Conservation (phyloP, 1,140 invertebrate genomes). For the Cydia strobilella region DNA sequence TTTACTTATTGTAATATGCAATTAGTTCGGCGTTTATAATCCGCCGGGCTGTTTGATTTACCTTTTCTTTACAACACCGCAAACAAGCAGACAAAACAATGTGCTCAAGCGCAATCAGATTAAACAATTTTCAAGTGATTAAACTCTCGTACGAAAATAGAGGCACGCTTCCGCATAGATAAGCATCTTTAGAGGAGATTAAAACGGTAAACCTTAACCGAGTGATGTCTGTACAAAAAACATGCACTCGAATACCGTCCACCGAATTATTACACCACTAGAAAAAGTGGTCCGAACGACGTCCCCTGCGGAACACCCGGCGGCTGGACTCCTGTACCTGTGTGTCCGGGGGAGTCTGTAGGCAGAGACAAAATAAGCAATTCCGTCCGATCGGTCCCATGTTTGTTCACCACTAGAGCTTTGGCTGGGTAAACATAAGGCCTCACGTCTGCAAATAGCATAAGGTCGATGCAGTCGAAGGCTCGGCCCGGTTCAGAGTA, state of each 20-base stretch:
- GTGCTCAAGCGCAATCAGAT: conserved; percentile 20
- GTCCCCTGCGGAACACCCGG: conserved; percentile 57
- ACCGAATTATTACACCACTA: conserved; percentile 62
- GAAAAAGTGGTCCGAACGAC: conserved; percentile 51
- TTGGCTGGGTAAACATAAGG: conserved; percentile 73
- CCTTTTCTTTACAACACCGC: conserved; percentile 32
- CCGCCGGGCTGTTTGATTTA: conserved; percentile 29
- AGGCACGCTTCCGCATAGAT: conserved; percentile 47
- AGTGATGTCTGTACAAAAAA: conserved; percentile 55
- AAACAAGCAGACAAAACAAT: conserved; percentile 26
- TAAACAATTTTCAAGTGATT: conserved; percentile 48
- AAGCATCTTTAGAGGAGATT: conserved; percentile 55
- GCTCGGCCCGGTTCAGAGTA: conserved; percentile 38
- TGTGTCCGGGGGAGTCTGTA: conserved; percentile 65
- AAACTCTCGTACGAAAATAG: conserved; percentile 41
- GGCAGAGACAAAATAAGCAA: conserved; percentile 79
- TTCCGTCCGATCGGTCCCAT: conserved; percentile 74
- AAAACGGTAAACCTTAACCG: conserved; percentile 59
- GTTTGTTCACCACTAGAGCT: conserved; percentile 78
- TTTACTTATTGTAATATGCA: conserved; percentile 32
- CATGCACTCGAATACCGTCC: conserved; percentile 54
- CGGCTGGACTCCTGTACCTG: conserved; percentile 56
- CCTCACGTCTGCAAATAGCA: conserved; percentile 77
- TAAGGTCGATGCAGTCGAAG: conserved; percentile 68
- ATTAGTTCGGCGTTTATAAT: conserved; percentile 32